Evolutionary conservation across 2,797 vertebrate species (phyloP), one percentile per base, ranked within the genome.

Genomic region (Rallus crepitans): DNA sequence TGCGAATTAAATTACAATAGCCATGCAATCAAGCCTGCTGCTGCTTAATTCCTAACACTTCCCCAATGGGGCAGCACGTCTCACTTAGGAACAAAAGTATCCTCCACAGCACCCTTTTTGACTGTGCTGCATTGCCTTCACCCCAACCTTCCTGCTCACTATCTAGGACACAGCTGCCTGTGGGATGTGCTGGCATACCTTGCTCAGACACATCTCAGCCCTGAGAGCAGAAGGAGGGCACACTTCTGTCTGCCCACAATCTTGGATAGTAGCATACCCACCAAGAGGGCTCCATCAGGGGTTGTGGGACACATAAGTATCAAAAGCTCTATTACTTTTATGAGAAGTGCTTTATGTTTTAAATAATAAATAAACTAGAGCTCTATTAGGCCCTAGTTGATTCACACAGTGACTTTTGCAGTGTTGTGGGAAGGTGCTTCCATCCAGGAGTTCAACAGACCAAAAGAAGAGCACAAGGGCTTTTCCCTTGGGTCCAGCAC

Each of bases 261-360:
- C 30, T 61, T 1, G 0, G 16, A 16, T 10, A 45, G 56, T 37
- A 91, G 15, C 25, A 61, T 57, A 39, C 21, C 52, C 45, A 15
- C 12, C 0, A 1, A 82, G n/a, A 48, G 13, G 19, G 75, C 39
- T 39, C 17, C 24, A 28, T 21, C 1, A 1, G 15, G 12, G 4
- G 4, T 9, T 15, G 9, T 33, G 47, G 20, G 42, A 57, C 42
- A 57, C 11, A 11, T 21, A 6, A 30, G 7, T 40, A 42, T 33
- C 28, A 13, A 42, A 53, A 48, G 17, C 42, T 21, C 7, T 24
- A 13, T 14, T n/a, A 23, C 18, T 66, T 65, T 17, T 40, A 45
- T 61, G 37, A 63, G 16, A 57, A 80, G 40, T n/a, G 16, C 23
- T 71, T 61, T 42, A 47, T 84, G 37, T 37, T 37, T 37, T 37